These are phyloP conservation scores for Vireo altiloquus DNA, from an alignment of 2,113 vertebrate genomes.

Conservation along the genomic window DNA sequence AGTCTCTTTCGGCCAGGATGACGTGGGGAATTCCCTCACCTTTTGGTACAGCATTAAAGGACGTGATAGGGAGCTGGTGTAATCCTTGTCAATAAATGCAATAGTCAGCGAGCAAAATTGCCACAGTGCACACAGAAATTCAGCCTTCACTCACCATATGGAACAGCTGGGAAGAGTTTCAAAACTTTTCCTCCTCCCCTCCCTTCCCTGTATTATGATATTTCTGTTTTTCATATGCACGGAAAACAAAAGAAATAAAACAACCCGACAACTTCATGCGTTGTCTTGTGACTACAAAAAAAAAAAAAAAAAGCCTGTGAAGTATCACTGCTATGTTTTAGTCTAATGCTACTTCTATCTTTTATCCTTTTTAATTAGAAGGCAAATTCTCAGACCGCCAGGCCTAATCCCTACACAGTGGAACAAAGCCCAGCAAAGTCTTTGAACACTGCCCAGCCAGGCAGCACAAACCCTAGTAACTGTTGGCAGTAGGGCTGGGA, in stretches of 20 bases:
- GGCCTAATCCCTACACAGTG: slow-evolving; percentile 98
- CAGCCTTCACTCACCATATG: slow-evolving; percentile 28
- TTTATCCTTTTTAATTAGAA: slow-evolving; percentile 99
- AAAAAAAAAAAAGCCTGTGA: slow-evolving; percentile 76
- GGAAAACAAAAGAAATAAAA: slow-evolving; percentile 68
- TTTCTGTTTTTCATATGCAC: background rate
- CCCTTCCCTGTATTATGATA: background rate
- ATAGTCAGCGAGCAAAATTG: background rate
- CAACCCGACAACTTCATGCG: slow-evolving; percentile 75
- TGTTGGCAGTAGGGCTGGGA: slow-evolving; percentile 81
- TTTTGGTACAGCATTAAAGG: background rate
- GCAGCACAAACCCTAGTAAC: slow-evolving; percentile 82
- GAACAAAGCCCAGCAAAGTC: slow-evolving; percentile 99
- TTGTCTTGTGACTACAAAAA: slow-evolving; percentile 81
- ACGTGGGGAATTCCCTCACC: slow-evolving; percentile 34
- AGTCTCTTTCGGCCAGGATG: background rate
- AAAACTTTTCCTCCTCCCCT: slow-evolving; percentile 59
- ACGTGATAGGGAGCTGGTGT: background rate
- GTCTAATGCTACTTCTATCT: slow-evolving; percentile 90
- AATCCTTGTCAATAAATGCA: slow-evolving; percentile 30
- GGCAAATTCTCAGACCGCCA: slow-evolving; percentile 99
- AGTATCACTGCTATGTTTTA: slow-evolving; percentile 95
- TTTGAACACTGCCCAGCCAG: slow-evolving; percentile 94
- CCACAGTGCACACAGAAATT: slow-evolving; percentile 29
- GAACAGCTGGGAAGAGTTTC: slow-evolving; percentile 69